phyloP scores from a whole-genome alignment of 2,113 vertebrate species.

The Prionailurus bengalensis region DNA sequence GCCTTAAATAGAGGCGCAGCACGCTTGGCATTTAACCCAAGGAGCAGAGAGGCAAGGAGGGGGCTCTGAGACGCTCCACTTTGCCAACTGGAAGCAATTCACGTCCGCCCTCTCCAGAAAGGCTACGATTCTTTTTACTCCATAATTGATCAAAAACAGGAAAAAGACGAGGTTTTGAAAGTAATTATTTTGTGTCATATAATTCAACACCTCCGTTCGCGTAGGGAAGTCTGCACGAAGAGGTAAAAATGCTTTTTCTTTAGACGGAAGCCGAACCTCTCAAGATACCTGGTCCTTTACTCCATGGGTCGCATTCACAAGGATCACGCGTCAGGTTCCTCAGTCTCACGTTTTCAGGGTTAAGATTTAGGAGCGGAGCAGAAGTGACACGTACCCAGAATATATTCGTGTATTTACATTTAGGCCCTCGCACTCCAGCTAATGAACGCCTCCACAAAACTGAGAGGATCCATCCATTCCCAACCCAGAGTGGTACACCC shows the following conservation, averaged over 20 bases:
- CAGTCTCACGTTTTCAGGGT: neutral
- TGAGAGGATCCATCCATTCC: neutral
- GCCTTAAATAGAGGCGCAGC: neutral
- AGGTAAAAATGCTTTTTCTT: neutral
- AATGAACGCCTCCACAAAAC: conserved; percentile 20
- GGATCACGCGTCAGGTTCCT: neutral
- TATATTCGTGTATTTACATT: neutral
- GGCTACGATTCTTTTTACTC: neutral
- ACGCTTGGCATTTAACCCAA: neutral
- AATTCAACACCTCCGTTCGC: neutral
- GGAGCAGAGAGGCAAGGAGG: neutral
- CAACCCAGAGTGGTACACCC: neutral
- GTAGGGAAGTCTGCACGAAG: neutral
- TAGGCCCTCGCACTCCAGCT: neutral
- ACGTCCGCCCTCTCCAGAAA: neutral
- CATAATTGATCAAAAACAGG: neutral
- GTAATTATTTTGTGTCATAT: neutral
- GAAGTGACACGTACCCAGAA: neutral
- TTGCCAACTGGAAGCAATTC: neutral
- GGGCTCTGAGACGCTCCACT: rapidly evolving
- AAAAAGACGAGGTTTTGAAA: neutral
- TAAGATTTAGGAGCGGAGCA: neutral
- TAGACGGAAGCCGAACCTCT: neutral
- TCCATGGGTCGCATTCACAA: neutral
- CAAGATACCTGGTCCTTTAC: neutral